phyloP scores from a whole-genome alignment of 2,888 invertebrate genomes.

The Andrena dorsata region DNA sequence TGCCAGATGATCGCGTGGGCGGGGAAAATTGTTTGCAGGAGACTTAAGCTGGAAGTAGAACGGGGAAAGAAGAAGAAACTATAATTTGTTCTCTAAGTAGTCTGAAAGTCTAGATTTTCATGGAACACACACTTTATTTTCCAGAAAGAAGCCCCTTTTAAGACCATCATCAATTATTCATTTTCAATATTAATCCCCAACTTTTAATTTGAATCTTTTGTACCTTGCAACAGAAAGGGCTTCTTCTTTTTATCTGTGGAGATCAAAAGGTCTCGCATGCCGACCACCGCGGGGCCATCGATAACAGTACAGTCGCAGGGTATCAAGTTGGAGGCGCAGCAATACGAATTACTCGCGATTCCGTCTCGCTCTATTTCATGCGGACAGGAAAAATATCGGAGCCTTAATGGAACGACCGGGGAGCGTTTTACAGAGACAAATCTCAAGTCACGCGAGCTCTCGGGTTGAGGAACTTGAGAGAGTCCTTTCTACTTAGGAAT shows the following conservation, averaged over 20 bases:
- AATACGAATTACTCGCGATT: slow-evolving; percentile 3
- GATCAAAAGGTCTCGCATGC: not conserved
- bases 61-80: not conserved
- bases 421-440: slow-evolving; percentile 19
- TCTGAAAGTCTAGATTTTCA: not conserved
- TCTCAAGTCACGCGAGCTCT: slow-evolving; percentile 36
- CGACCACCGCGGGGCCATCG: no score
- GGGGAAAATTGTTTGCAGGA: not conserved
- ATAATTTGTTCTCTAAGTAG: not conserved
- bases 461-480: not conserved
- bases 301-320: no score
- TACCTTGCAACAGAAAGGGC: no score
- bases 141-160: no score
- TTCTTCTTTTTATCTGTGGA: not conserved
- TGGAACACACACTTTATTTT: no score
- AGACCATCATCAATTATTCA: no score
- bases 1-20: not conserved
- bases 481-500: not conserved
- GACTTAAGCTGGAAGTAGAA: not conserved
- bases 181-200: no score
- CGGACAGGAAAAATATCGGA: slow-evolving; percentile 30
- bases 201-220: no score
- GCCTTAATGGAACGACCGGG: slow-evolving; percentile 8
- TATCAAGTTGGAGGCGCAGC: not conserved
- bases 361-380: slow-evolving; percentile 28